These are phyloP conservation scores for Orthosia gothica DNA, from an alignment of 2,888 invertebrate species.

Conservation along the genomic window DNA sequence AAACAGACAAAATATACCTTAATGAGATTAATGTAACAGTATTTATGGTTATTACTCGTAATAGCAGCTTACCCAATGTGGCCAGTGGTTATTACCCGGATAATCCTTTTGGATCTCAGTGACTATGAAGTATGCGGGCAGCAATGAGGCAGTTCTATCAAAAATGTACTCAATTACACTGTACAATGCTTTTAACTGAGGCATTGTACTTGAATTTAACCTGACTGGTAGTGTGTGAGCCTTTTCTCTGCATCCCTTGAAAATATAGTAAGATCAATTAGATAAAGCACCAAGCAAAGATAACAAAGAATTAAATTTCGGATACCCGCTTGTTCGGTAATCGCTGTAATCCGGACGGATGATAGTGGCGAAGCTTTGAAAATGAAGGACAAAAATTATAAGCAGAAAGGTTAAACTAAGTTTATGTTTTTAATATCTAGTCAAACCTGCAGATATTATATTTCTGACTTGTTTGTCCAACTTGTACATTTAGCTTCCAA, in stretches of 20 bases:
- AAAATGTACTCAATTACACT: conserved; percentile 97
- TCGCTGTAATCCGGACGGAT: no score
- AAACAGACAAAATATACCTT: neutral
- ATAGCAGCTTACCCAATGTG: conserved; percentile 96
- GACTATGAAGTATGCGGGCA: conserved; percentile 98
- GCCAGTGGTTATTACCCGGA: conserved; percentile 95
- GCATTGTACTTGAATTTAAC: conserved; percentile 95
- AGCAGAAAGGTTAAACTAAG: no score
- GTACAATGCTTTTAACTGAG: conserved; percentile 95
- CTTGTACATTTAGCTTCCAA: no score
- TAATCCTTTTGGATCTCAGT: conserved; percentile 98
- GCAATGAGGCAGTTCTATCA: conserved; percentile 97
- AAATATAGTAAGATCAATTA: conserved; percentile 48
- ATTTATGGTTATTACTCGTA: neutral
- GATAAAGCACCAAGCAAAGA: neutral
- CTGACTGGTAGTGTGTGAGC: conserved; percentile 95
- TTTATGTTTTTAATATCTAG: no score
- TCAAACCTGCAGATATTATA: no score
- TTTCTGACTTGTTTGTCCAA: no score
- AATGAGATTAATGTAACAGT: neutral
- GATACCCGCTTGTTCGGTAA: no score
- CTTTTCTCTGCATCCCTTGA: conserved; percentile 96
- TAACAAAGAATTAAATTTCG: neutral
- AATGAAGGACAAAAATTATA: no score
- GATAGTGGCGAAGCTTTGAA: no score